These are phyloP conservation scores for Penaeus vannamei DNA, from an alignment of 1,140 invertebrate species.

Conservation along the genomic window DNA sequence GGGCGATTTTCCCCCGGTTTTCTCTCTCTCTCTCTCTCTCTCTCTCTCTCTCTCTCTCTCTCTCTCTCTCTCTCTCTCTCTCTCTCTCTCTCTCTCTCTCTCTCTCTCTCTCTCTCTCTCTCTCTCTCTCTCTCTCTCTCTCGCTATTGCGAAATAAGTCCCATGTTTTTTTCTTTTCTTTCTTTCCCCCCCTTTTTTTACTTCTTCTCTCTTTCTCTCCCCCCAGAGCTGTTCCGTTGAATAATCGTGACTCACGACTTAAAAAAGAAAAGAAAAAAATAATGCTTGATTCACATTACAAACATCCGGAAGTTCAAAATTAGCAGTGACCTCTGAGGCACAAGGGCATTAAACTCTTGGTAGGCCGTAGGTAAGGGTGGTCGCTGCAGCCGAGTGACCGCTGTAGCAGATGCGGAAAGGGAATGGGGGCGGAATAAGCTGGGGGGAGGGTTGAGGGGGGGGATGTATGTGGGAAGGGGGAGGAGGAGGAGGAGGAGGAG, in stretches of 20 bases:
- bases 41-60: not conserved
- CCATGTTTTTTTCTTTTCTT: not conserved
- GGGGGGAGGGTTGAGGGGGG: slow-evolving; percentile 18
- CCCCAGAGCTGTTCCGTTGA: not conserved
- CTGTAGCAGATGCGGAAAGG: slow-evolving; percentile 53
- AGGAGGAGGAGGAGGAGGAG: too few relatives aligned
- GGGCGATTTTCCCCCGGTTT: slow-evolving; percentile 48
- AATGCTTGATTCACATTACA: slow-evolving; percentile 31
- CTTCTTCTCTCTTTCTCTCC: not conserved
- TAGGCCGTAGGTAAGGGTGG: slow-evolving; percentile 20
- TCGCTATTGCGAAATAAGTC: slow-evolving; percentile 9
- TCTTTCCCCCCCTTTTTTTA: not conserved
- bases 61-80: not conserved
- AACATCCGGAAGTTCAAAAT: slow-evolving; percentile 5
- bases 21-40: not conserved
- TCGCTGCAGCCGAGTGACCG: slow-evolving; percentile 34
- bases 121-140: not conserved
- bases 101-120: not conserved
- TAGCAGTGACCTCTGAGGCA: slow-evolving; percentile 35
- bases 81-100: not conserved
- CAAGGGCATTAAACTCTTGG: slow-evolving; percentile 42
- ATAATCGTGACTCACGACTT: not conserved
- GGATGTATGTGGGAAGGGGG: not conserved
- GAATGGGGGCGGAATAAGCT: slow-evolving; percentile 54
- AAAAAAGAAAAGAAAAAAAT: not conserved